Evolutionary conservation across 2,888 invertebrate species (phyloP).

Genomic region (Brachynemurus nebulosus): DNA sequence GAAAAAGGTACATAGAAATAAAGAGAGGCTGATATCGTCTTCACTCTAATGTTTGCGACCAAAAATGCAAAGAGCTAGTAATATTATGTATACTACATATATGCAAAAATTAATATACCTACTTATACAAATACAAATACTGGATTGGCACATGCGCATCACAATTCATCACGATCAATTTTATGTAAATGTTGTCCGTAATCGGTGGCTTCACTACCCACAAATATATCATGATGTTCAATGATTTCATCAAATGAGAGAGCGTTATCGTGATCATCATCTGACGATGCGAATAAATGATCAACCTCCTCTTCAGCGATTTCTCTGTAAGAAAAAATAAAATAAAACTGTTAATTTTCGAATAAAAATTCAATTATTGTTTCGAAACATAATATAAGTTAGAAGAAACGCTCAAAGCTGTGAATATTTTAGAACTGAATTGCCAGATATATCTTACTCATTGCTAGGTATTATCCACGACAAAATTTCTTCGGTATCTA

Average conservation of each 20-base stretch:
- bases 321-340: slow-evolving; percentile 39
- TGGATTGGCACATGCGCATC: slow-evolving; percentile 22
- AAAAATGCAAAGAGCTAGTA: too few species aligned
- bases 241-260: slow-evolving; percentile 71
- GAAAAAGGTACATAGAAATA: too few species aligned
- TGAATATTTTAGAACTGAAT: too few species aligned
- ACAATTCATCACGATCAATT: slow-evolving; percentile 70
- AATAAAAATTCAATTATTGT: too few species aligned
- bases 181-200: slow-evolving; percentile 75
- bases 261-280: slow-evolving; percentile 69
- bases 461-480: slow-evolving; percentile 87
- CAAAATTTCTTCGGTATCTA: slow-evolving; percentile 66
- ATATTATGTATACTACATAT: too few species aligned
- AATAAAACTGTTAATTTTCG: background rate
- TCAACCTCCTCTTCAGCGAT: slow-evolving; percentile 82
- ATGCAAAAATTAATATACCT: too few species aligned
- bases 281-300: slow-evolving; percentile 75
- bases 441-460: too few species aligned
- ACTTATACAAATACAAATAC: too few species aligned
- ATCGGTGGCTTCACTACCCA: slow-evolving; percentile 85
- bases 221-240: slow-evolving; percentile 75
- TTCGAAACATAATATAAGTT: background rate
- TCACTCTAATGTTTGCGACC: too few species aligned
- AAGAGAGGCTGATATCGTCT: too few species aligned
- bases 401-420: too few species aligned